Conservation (phyloP, 2,888 invertebrate genomes). For the Rugalucina vietnamica region DNA sequence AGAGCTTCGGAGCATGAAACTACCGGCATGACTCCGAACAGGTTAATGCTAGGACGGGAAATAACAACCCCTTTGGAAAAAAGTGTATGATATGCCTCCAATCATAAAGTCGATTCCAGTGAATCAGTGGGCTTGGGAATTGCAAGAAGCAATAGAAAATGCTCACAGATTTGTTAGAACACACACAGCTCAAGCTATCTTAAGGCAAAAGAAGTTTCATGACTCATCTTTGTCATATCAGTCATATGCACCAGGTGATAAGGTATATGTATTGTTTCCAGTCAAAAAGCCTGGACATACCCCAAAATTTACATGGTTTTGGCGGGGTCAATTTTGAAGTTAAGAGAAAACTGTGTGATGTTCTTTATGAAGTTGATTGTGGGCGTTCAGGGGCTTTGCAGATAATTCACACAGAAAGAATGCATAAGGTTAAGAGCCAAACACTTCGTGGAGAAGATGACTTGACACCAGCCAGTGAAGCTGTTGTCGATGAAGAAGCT, state of each 20-base stretch:
- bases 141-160: not conserved
- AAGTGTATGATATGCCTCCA: not conserved
- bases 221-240: not conserved
- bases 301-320: not conserved
- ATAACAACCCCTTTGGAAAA: not conserved
- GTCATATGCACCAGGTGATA: not conserved
- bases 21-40: not conserved
- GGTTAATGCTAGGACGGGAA: not conserved
- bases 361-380: not conserved
- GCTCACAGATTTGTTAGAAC: not conserved
- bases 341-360: not conserved
- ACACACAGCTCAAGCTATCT: not conserved
- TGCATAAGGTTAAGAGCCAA: not conserved
- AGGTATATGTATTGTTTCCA: not conserved
- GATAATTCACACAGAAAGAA: not conserved
- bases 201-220: not conserved
- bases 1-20: not conserved
- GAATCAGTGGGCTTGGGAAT: not conserved
- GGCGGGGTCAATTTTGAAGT: not conserved
- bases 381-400: not conserved
- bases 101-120: not conserved
- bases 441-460: not conserved
- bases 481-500: not conserved
- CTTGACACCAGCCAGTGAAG: not conserved
- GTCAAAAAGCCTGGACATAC: not conserved